These are phyloP conservation scores for Sesia apiformis DNA, from an alignment of 2,888 invertebrate species.

Conservation along the genomic window DNA sequence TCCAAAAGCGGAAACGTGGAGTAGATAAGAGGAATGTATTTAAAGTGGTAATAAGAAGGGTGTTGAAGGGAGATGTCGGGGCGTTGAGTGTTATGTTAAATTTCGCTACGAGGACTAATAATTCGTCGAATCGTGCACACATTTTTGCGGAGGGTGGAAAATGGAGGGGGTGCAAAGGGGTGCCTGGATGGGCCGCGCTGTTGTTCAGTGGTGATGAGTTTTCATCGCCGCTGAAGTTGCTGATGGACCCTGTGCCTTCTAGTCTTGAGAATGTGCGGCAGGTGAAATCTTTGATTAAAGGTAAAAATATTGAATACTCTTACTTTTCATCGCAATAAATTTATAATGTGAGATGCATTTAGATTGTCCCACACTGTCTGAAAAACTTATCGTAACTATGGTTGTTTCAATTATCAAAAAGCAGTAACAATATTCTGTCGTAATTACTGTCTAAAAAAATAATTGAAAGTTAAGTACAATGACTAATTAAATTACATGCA, in stretches of 20 bases:
- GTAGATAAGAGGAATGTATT: constrained; percentile 47
- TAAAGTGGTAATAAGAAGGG: constrained; percentile 62
- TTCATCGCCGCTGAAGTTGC: constrained; percentile 44
- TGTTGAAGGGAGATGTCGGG: constrained; percentile 61
- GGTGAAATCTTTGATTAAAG: constrained; percentile 62
- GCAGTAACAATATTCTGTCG: no score
- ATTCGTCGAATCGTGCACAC: constrained; percentile 56
- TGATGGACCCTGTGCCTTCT: constrained; percentile 59
- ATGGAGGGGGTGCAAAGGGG: constrained; percentile 32
- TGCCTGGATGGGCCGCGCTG: constrained; percentile 45
- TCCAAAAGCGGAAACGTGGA: constrained; percentile 36
- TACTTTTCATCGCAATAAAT: no score
- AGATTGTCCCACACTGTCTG: background rate
- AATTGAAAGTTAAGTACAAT: no score
- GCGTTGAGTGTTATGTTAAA: constrained; percentile 59
- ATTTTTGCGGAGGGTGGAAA: constrained; percentile 46
- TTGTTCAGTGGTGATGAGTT: constrained; percentile 43
- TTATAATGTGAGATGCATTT: no score
- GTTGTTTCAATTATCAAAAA: no score
- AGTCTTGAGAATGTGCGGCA: constrained; percentile 54
- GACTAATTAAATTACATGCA: no score
- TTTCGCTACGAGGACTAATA: constrained; percentile 54
- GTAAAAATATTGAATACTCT: constrained; percentile 23
- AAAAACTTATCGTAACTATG: no score
- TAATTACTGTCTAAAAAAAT: no score